These are phyloP conservation scores for Tetraneura akinire DNA, from an alignment of 1,140 invertebrate genomes.

Conservation along the genomic window DNA sequence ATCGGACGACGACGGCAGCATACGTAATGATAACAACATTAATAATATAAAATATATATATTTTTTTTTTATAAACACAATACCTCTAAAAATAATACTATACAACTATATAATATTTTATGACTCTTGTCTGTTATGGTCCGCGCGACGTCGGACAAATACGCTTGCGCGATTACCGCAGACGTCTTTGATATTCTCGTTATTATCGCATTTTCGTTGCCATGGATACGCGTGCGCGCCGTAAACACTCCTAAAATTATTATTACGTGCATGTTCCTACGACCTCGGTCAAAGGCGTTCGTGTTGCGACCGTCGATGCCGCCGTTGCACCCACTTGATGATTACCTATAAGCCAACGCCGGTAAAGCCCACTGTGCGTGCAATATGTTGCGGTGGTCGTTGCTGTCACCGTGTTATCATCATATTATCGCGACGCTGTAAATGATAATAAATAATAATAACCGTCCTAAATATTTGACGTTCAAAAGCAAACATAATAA, in stretches of 20 bases:
- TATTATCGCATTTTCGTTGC: neutral
- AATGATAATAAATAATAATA: too few species aligned
- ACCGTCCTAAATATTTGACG: too few species aligned
- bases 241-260: neutral
- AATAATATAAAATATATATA: too few species aligned
- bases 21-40: too few species aligned
- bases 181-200: neutral
- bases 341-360: neutral
- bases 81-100: too few species aligned
- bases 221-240: constrained; percentile 28
- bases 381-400: neutral
- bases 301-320: constrained; percentile 17
- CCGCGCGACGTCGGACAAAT: neutral
- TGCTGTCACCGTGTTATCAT: neutral
- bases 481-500: too few species aligned
- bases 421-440: neutral
- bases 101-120: too few species aligned
- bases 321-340: constrained; percentile 41
- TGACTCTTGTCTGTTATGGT: too few species aligned
- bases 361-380: neutral
- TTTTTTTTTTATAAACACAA: too few species aligned
- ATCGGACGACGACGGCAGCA: too few species aligned
- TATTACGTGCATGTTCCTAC: neutral
- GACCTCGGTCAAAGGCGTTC: constrained; percentile 41
- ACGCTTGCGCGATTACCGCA: neutral